Evolutionary conservation across 2,888 invertebrate genomes (phyloP), one percentile per base, ranked within the genome.

Genomic region (Chouioia cunea): DNA sequence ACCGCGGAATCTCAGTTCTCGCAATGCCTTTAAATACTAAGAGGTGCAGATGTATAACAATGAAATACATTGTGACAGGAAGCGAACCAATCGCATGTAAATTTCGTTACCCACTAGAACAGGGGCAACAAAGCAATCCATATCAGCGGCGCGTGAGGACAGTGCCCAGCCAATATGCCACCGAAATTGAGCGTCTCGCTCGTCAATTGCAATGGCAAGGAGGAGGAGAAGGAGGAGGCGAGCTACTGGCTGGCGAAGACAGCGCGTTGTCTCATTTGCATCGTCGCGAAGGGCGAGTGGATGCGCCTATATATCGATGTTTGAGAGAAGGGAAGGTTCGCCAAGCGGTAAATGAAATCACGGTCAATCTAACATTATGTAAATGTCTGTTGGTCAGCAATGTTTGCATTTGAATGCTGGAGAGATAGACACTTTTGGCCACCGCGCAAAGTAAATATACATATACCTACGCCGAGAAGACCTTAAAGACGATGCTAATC

Each of bases 321-420:
- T 54, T 16, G 22, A 18, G n/a, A 20, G 43, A 47, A 46, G 27
- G 48, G 22, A 48, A 44, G 62, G 53, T 56, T 43, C 50, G 54
- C 46, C 64, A 8, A 18, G 16, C 53, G 27, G 50, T 76, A 79
- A 82, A 82, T 81, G 81, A 83, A 85, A 84, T 84, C 83, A 83
- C 82, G 82, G 82, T 80, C 83, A 82, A 84, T 84, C 84, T 84
- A 79, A 82, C 84, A 81, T 83, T 85, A 85, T 84, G 85, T 79
- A 85, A 82, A 85, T 84, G 77, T 71, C 22, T 48, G 23, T 15
- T 60, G 83, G 82, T 80, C 80, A 81, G 80, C 36, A 36, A 12
- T 80, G 36, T 85, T 85, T 85, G 83, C 85, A 85, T 84, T 82
- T 80, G 83, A 84, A 85, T 83, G 78, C 79, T 76, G 68, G 76